Evolutionary conservation across 2,888 invertebrate species (phyloP), one percentile per base, ranked within the genome.

Genomic region (Yponomeuta evonymella): DNA sequence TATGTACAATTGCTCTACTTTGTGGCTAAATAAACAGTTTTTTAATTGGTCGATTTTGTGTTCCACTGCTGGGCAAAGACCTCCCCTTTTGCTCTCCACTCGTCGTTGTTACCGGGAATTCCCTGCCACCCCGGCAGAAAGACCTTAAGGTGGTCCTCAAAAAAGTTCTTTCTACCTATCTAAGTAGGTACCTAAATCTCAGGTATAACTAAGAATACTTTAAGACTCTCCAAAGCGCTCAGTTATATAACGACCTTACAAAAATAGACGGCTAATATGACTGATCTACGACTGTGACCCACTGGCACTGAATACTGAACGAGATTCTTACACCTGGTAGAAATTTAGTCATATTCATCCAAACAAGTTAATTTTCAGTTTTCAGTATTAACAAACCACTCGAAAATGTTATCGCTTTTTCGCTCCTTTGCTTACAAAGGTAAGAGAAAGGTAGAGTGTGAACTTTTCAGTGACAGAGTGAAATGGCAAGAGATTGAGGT

Each of bases 251-350:
- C 15, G 15, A 58, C 15, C 15, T 12, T 58, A 15, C 15, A 58
- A 58, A 58, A 58, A 58, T 58, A 58, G 51, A 12, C 15, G 12
- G 15, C n/a, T 65, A 65, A 65, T 29, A 33, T 30, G 12, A 33
- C 65, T 33, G 30, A 65, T 65, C 65, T 65, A 65, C 15, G 51
- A 58, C 51, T 58, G 15, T 65, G 65, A 65, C 65, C 65, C 12
- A 65, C 65, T 65, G 65, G 65, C 65, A 65, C 65, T 65, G 65
- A 65, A 65, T 4, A 65, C 33, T 29, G 33, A 30, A 65, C 65
- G 12, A 65, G 29, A 30, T 65, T 65, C 29, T 30, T 30, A 65
- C 65, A 65, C 65, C 65, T 65, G 65, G 30, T 12, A 29, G 30
- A 65, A 58, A 58, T 58, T 12, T 15, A 58, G 51, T 58, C 51